Conservation (phyloP, 1,140 invertebrate species). For the Drosophila kohkoa region DNA sequence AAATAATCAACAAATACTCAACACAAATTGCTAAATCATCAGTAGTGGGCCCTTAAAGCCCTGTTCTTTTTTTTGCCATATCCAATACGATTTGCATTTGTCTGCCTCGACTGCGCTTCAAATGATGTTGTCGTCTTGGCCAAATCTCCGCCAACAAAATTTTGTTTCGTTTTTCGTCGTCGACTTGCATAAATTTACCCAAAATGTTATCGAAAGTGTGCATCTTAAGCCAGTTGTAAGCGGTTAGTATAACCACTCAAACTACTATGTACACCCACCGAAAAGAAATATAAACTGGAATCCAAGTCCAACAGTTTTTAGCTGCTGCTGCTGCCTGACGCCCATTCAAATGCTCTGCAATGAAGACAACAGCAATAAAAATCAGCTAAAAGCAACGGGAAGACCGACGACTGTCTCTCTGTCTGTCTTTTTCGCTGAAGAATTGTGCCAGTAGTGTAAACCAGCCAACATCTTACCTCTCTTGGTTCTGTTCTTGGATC, state of each 20-base stretch:
- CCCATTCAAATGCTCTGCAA: slow-evolving; percentile 33
- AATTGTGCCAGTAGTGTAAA: slow-evolving; percentile 58
- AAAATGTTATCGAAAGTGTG: slow-evolving; percentile 78
- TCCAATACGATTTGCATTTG: slow-evolving; percentile 60
- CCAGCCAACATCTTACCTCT: slow-evolving; percentile 5
- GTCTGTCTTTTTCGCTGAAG: slow-evolving; percentile 8
- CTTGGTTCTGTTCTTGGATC: neutral
- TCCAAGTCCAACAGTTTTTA: slow-evolving; percentile 7
- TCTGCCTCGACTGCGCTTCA: slow-evolving; percentile 31
- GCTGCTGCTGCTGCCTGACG: slow-evolving; percentile 18
- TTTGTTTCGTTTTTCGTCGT: slow-evolving; percentile 46
- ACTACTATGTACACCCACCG: slow-evolving; percentile 37
- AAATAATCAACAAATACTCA: neutral
- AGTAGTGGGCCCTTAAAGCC: slow-evolving; percentile 51
- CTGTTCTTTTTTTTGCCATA: slow-evolving; percentile 20
- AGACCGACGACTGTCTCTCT: slow-evolving; percentile 8
- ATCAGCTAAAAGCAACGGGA: slow-evolving; percentile 42
- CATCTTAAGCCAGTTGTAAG: slow-evolving; percentile 67
- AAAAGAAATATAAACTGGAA: slow-evolving; percentile 23
- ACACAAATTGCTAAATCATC: slow-evolving; percentile 76
- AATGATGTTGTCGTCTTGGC: slow-evolving; percentile 54
- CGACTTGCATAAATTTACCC: slow-evolving; percentile 69
- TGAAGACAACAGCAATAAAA: slow-evolving; percentile 47
- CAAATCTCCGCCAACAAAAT: slow-evolving; percentile 45
- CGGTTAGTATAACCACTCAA: slow-evolving; percentile 43